Evolutionary conservation across 1,140 invertebrate species (phyloP).

Genomic region (Drosophila nikananu): DNA sequence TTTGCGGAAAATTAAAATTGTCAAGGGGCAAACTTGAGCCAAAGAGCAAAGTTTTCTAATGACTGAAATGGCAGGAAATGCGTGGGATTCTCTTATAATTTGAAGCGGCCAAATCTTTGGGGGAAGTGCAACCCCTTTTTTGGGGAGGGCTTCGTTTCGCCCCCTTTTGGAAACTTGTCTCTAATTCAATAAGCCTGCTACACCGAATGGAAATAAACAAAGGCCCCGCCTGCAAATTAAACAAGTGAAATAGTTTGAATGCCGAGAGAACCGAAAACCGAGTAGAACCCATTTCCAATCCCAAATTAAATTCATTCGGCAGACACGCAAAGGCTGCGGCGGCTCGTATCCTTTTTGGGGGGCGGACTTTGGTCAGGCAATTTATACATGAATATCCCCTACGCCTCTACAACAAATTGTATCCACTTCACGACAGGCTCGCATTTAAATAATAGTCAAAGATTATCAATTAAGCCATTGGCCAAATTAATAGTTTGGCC

Average conservation of each 20-base stretch:
- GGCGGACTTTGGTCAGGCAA: slow-evolving; percentile 16
- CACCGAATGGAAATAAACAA: slow-evolving; percentile 19
- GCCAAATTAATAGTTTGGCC: slow-evolving; percentile 77
- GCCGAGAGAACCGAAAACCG: slow-evolving; percentile 30
- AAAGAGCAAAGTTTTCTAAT: slow-evolving; percentile 53
- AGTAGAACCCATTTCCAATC: neutral
- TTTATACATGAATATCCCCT: neutral
- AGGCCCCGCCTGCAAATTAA: slow-evolving; percentile 39
- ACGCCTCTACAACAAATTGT: slow-evolving; percentile 61
- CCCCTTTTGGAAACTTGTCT: neutral
- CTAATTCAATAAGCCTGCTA: slow-evolving; percentile 40
- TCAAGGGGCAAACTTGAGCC: slow-evolving; percentile 60
- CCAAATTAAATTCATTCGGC: slow-evolving; percentile 61
- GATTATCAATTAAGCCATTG: slow-evolving; percentile 80
- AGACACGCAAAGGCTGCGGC: slow-evolving; percentile 46
- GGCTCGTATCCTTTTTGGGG: slow-evolving; percentile 1
- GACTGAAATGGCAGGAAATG: slow-evolving; percentile 32
- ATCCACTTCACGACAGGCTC: slow-evolving; percentile 51
- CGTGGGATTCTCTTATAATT: slow-evolving; percentile 14
- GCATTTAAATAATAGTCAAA: slow-evolving; percentile 81
- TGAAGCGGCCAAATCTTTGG: slow-evolving; percentile 8
- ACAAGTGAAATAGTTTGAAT: slow-evolving; percentile 54
- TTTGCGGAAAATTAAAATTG: slow-evolving; percentile 78
- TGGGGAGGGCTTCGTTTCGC: neutral
- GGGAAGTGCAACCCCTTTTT: slow-evolving; percentile 8